Evolutionary conservation across 2,113 vertebrate species (phyloP).

Genomic region (Beaufortia kweichowensis): DNA sequence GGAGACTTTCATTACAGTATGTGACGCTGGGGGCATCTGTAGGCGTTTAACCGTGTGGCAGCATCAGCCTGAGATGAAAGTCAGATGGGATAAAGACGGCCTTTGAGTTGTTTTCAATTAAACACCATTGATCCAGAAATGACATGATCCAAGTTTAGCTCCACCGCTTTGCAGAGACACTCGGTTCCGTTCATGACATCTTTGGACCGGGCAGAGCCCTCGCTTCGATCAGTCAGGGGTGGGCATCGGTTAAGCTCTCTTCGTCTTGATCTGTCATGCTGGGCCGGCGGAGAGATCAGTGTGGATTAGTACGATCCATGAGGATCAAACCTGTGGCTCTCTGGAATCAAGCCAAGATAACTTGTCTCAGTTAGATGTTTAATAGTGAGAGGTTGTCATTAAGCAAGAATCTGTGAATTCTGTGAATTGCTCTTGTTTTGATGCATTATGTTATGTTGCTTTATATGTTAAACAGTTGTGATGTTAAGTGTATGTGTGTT

Average conservation of each 20-base stretch:
- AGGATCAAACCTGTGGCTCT: conserved; percentile 6
- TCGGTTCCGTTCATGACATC: neutral
- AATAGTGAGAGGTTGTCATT: neutral
- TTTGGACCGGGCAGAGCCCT: conserved; percentile 4
- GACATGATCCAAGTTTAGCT: conserved; percentile 38
- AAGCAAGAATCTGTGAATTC: neutral
- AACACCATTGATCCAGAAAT: conserved; percentile 51
- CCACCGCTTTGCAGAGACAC: neutral
- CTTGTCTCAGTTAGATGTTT: conserved; percentile 5
- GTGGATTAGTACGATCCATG: conserved; percentile 26
- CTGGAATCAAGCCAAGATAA: neutral
- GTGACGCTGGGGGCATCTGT: conserved; percentile 8
- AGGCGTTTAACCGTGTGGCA: conserved; percentile 11
- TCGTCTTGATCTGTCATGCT: conserved; percentile 2
- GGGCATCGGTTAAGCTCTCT: conserved; percentile 20
- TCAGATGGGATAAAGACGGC: conserved; percentile 52
- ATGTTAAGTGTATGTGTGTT: conserved; percentile 12
- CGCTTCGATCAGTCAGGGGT: conserved; percentile 2
- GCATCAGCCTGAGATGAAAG: conserved; percentile 16
- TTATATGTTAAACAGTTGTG: neutral
- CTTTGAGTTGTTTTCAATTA: conserved; percentile 55
- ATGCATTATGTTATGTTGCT: no score
- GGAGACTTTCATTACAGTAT: neutral
- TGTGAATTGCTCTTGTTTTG: no score
- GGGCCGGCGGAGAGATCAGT: neutral